phyloP scores from a whole-genome alignment of 2,797 vertebrate genomes.

The Acanthopagrus latus region DNA sequence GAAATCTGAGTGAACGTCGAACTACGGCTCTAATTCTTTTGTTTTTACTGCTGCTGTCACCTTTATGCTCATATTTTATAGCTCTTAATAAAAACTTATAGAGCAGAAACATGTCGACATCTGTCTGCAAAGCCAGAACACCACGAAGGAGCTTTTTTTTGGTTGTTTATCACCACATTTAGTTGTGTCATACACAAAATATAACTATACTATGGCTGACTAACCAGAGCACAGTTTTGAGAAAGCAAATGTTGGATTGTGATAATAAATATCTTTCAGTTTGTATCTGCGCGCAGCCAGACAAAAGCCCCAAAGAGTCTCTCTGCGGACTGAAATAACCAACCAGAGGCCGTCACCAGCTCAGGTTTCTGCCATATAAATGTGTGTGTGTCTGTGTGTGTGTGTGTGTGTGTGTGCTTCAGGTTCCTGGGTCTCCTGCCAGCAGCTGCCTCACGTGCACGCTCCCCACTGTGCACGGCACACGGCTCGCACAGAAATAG shows the following conservation, averaged over 20 bases:
- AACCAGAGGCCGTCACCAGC: constrained; percentile 24
- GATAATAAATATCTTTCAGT: not conserved
- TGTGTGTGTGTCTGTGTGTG: not conserved
- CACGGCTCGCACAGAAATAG: constrained; percentile 52
- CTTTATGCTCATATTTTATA: no score
- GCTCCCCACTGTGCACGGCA: constrained; percentile 35
- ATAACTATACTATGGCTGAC: no score
- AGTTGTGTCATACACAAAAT: no score
- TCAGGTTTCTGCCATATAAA: constrained; percentile 51
- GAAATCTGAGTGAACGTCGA: not conserved
- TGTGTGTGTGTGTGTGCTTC: not conserved
- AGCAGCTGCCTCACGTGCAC: constrained; percentile 65
- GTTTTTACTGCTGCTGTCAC: not conserved
- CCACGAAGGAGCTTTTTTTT: not conserved
- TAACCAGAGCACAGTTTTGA: not conserved
- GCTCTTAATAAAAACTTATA: not conserved
- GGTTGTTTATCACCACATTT: not conserved
- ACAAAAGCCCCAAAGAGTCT: constrained; percentile 40
- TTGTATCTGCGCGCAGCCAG: constrained; percentile 8
- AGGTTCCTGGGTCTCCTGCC: constrained; percentile 28
- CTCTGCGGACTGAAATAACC: constrained; percentile 57
- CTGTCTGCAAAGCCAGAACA: not conserved
- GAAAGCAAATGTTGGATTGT: not conserved
- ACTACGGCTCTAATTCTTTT: not conserved
- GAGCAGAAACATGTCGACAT: not conserved